Evolutionary conservation across 2,797 vertebrate genomes (phyloP).

Genomic region (Sebastes cheni): DNA sequence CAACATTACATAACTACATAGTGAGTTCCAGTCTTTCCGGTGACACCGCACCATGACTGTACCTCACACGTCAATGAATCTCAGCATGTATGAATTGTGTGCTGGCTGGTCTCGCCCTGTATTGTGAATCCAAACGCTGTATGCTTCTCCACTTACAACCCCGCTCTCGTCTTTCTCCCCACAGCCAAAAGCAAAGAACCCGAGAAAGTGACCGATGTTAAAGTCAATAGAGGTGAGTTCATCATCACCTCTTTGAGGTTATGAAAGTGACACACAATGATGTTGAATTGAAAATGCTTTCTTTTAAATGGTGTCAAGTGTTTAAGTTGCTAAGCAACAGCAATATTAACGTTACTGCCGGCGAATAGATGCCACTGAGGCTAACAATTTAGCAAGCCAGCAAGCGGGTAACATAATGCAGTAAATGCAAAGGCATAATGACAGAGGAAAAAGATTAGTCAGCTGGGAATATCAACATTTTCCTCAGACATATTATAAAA

Average conservation of each 20-base stretch:
- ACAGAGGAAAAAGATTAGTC: no score
- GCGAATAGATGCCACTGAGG: no score
- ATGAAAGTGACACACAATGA: neutral
- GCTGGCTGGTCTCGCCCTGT: neutral
- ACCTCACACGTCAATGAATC: neutral
- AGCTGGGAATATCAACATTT: no score
- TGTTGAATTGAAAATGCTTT: neutral
- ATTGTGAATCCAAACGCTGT: slow-evolving; percentile 29
- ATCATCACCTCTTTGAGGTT: neutral
- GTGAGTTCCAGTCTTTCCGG: slow-evolving; percentile 3
- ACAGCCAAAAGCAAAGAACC: slow-evolving; percentile 97
- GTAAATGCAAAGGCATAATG: no score
- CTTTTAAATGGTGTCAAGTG: neutral
- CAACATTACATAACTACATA: slow-evolving; percentile 23
- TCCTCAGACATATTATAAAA: no score
- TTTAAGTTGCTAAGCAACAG: no score
- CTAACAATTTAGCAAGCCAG: no score
- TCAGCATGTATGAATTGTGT: neutral
- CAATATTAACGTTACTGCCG: no score
- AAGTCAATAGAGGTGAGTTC: slow-evolving; percentile 89
- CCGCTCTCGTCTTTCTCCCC: slow-evolving; percentile 59
- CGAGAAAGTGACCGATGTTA: slow-evolving; percentile 88
- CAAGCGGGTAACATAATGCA: no score
- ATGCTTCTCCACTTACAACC: slow-evolving; percentile 35
- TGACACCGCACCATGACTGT: neutral